Evolutionary conservation across 2,797 vertebrate genomes (phyloP), one percentile per base, ranked within the genome.

Genomic region (Siniperca undulata): DNA sequence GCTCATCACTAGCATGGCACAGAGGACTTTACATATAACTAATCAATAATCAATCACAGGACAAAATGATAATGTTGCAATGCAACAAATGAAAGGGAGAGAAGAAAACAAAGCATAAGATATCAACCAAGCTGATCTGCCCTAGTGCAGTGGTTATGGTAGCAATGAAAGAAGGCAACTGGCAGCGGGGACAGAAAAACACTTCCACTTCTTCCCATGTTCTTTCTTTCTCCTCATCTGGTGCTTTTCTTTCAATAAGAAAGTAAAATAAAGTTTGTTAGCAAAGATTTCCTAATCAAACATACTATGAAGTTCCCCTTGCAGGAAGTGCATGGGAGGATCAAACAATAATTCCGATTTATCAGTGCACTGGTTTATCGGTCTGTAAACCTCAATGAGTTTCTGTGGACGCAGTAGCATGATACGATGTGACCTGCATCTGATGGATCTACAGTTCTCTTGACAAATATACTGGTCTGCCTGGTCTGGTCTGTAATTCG

Each of bases 21-120:
- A 38, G 8, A 76, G 13, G n/a, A 19, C 24, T 52, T 62, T 38
- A 46, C 16, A 20, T 46, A 22, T 30, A 2, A 50, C 1, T 9
- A 0, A 60, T 69, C 11, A 62, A 70, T 48, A 44, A 69, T 69
- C 65, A 56, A n/a, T 56, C 40, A 70, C 27, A 62, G 13, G 48
- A 46, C 10, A 34, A 13, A 50, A 50, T n/a, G 6, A 61, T 10
- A 2, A 65, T 24, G 7, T 34, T 20, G 22, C 7, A 24, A 67
- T 40, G 40, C 40, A 40, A 40, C 9, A 40, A 40, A 40, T 42
- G 12, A 42, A 42, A 12, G 40, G 10, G 2, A 3, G 40, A 12
- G 40, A 3, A 40, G 46, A 48, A 48, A 16, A 44, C 44, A 44
- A 36, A 36, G 36, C 36, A 42, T 42, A 42, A 7, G 36, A 42